These are phyloP conservation scores for Crocidura indochinensis DNA, from an alignment of 2,797 vertebrate genomes.

Conservation along the genomic window DNA sequence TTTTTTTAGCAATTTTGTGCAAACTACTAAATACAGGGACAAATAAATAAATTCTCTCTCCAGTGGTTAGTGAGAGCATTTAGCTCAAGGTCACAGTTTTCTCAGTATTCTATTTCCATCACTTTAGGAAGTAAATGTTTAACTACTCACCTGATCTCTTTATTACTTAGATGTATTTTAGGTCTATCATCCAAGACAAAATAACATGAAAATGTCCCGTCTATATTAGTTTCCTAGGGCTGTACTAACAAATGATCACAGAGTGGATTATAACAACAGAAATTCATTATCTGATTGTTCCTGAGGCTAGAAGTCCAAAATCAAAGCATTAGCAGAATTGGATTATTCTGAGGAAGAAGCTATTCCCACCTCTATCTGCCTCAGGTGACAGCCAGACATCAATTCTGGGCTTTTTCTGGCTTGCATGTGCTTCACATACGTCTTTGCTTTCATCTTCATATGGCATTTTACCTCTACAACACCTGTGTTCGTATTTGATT, in stretches of 20 bases:
- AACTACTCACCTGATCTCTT: neutral
- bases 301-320: neutral
- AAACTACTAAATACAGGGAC: neutral
- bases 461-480: neutral
- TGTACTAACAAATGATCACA: neutral
- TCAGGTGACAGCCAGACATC: neutral
- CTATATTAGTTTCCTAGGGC: neutral
- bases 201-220: neutral
- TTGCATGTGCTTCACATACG: neutral
- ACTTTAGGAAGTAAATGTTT: neutral
- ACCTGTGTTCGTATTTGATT: neutral
- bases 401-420: neutral
- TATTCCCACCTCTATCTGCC: neutral
- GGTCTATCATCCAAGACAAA: neutral
- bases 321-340: neutral
- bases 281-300: neutral
- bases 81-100: neutral
- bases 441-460: neutral
- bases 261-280: neutral
- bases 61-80: neutral
- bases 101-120: constrained; percentile 10
- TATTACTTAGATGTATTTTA: neutral
- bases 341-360: neutral
- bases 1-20: too few relatives aligned
- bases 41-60: neutral